These are phyloP conservation scores for Sebastes fasciatus DNA, from an alignment of 2,113 vertebrate species.

Conservation along the genomic window DNA sequence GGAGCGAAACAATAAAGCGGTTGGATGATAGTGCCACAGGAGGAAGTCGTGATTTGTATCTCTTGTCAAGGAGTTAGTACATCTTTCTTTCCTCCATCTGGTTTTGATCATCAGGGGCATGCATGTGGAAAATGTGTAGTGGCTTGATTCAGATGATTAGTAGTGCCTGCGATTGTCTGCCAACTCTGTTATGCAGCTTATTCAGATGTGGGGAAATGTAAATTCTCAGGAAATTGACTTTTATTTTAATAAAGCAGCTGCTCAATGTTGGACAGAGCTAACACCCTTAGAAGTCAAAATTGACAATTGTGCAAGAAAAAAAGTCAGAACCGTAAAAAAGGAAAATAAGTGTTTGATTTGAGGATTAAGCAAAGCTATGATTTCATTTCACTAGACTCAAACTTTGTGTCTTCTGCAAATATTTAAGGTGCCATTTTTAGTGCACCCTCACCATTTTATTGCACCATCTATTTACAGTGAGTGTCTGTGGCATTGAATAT, in stretches of 20 bases:
- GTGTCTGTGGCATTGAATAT: not conserved
- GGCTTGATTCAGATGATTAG: slow-evolving; percentile 46
- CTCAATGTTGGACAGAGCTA: not conserved
- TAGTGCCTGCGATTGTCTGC: slow-evolving; percentile 38
- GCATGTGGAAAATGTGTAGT: slow-evolving; percentile 30
- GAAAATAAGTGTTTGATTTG: not conserved
- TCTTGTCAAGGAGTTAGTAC: not conserved
- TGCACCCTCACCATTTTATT: not conserved
- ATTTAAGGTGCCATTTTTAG: slow-evolving; percentile 7
- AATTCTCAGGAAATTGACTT: slow-evolving; percentile 67
- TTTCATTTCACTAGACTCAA: not conserved
- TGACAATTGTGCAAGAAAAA: not conserved
- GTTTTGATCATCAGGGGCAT: slow-evolving; percentile 33
- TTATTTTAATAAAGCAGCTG: slow-evolving; percentile 31
- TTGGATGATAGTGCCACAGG: slow-evolving; percentile 13
- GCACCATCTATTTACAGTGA: slow-evolving; percentile 10
- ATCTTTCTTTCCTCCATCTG: slow-evolving; percentile 16
- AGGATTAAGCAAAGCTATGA: not conserved
- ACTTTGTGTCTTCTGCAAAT: not conserved
- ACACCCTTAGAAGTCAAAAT: not conserved
- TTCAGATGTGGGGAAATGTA: slow-evolving; percentile 37
- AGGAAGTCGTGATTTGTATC: slow-evolving; percentile 19
- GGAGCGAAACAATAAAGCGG: not conserved
- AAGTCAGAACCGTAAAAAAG: not conserved
- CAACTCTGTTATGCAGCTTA: slow-evolving; percentile 25